phyloP scores from a whole-genome alignment of 2,888 invertebrate genomes.

The Cephus pulcher region DNA sequence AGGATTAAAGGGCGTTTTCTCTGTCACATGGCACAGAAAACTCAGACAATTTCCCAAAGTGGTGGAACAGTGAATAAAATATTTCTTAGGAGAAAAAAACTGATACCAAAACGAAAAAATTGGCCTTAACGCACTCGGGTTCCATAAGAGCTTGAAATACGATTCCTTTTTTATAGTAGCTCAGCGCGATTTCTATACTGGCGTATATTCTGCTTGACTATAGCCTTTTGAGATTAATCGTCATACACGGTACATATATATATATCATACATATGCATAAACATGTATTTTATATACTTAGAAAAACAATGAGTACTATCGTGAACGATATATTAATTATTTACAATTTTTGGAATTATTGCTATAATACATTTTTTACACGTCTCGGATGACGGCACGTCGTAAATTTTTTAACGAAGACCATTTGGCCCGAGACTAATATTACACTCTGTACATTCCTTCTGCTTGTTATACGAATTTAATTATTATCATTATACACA shows the following conservation, averaged over 20 bases:
- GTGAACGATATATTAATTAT: conserved; percentile 27
- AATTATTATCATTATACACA: conserved; percentile 14
- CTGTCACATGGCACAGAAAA: neutral
- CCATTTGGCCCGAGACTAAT: neutral
- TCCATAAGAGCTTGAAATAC: neutral
- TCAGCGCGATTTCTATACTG: neutral
- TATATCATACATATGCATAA: neutral
- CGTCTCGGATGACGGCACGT: conserved; percentile 12
- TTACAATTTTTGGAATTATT: conserved; percentile 49
- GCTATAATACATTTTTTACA: conserved; percentile 52
- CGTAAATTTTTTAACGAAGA: neutral
- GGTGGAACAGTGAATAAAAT: neutral
- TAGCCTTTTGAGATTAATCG: neutral
- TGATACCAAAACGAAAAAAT: neutral
- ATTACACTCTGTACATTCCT: neutral
- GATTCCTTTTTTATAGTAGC: neutral
- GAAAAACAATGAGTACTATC: conserved; percentile 32
- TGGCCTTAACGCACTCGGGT: neutral
- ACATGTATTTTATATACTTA: conserved; percentile 24
- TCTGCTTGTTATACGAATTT: neutral
- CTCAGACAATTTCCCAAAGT: neutral
- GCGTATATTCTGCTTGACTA: neutral
- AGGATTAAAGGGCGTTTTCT: neutral
- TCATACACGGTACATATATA: neutral
- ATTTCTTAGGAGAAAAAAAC: neutral